Conservation (phyloP, 2,888 invertebrate genomes). For the Uloborus plumipes region DNA sequence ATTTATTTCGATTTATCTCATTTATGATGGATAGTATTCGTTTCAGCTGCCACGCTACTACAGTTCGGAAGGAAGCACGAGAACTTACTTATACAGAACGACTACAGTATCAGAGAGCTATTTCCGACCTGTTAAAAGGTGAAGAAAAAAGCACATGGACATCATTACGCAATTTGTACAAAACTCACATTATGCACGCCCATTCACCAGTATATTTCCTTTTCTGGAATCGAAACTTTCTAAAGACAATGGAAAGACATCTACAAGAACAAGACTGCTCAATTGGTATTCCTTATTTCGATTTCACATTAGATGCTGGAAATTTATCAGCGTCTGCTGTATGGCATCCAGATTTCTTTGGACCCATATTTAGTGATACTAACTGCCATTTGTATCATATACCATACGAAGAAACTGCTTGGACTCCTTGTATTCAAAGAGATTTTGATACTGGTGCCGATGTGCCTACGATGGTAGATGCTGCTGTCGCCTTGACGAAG, state of each 20-base stretch:
- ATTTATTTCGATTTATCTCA: no score
- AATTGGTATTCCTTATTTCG: slow-evolving; percentile 70
- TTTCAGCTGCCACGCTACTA: slow-evolving; percentile 39
- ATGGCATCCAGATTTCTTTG: slow-evolving; percentile 70
- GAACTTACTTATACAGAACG: slow-evolving; percentile 69
- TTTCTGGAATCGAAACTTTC: slow-evolving; percentile 70
- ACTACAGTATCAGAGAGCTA: slow-evolving; percentile 68
- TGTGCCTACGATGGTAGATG: slow-evolving; percentile 69
- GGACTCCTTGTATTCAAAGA: slow-evolving; percentile 69
- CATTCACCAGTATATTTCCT: slow-evolving; percentile 69
- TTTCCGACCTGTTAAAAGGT: slow-evolving; percentile 67
- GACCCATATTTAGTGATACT: slow-evolving; percentile 68
- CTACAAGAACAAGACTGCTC: slow-evolving; percentile 69
- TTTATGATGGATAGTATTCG: neutral
- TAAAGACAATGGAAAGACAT: slow-evolving; percentile 69
- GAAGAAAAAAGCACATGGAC: slow-evolving; percentile 69
- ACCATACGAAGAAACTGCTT: slow-evolving; percentile 68
- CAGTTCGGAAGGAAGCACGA: slow-evolving; percentile 69
- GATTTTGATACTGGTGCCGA: slow-evolving; percentile 68
- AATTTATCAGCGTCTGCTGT: slow-evolving; percentile 68
- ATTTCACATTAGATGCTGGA: slow-evolving; percentile 71
- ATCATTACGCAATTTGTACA: slow-evolving; percentile 58
- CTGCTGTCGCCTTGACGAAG: slow-evolving; percentile 69
- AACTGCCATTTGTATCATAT: slow-evolving; percentile 69
- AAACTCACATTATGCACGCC: slow-evolving; percentile 69